Conservation (phyloP, 2,113 vertebrate species). For the Romanogobio albipinnatus region DNA sequence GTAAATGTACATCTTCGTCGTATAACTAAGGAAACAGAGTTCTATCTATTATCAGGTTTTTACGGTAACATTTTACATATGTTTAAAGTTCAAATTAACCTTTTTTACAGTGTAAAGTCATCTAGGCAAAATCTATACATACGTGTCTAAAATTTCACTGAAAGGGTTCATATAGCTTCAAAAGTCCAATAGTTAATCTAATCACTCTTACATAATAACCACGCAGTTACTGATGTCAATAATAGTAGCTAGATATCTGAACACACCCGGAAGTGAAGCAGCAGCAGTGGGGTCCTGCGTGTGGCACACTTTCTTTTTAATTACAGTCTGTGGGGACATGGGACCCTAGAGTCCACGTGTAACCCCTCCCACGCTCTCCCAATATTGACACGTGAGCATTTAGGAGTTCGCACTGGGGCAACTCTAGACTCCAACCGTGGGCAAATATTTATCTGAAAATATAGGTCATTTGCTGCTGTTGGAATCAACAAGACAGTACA, state of each 20-base stretch:
- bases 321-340: neutral
- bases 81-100: neutral
- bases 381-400: conserved; percentile 55
- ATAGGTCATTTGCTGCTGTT: neutral
- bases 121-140: neutral
- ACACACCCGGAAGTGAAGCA: neutral
- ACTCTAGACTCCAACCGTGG: neutral
- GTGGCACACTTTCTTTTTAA: conserved; percentile 3
- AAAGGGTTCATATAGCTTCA: neutral
- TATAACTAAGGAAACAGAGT: neutral
- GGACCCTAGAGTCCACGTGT: conserved; percentile 51
- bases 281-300: neutral
- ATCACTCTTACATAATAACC: neutral
- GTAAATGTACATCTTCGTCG: neutral
- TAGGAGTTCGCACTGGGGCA: neutral
- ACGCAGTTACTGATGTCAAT: conserved; percentile 22
- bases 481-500: neutral
- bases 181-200: neutral
- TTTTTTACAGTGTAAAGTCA: neutral
- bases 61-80: neutral
- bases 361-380: conserved; percentile 50
- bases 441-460: conserved; percentile 14
- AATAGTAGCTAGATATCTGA: conserved; percentile 1
- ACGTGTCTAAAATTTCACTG: neutral
- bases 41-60: neutral